Evolutionary conservation across 2,113 vertebrate species (phyloP).

Genomic region (Myocastor coypus): DNA sequence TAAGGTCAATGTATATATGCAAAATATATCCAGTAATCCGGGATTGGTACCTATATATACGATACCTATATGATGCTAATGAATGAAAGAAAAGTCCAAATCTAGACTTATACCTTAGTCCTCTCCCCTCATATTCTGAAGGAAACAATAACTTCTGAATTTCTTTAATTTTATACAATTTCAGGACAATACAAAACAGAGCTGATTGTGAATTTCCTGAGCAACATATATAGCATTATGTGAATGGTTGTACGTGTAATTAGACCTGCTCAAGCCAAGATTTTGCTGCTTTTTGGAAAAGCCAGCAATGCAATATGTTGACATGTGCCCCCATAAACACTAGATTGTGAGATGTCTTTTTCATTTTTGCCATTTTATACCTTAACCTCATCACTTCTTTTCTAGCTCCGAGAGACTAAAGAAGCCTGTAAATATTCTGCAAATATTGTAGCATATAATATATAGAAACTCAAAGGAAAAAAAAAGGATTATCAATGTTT

Average conservation of each 20-base stretch:
- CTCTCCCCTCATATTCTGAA: background rate
- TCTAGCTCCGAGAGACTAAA: background rate
- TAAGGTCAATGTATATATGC: background rate
- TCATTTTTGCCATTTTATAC: background rate
- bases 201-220: slow-evolving; percentile 25
- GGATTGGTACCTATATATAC: background rate
- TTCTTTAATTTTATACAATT: slow-evolving; percentile 38
- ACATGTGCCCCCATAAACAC: background rate
- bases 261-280: background rate
- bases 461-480: background rate
- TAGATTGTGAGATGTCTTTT: background rate
- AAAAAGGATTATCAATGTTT: background rate
- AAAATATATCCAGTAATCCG: background rate
- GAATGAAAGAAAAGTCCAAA: background rate
- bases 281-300: slow-evolving; percentile 49
- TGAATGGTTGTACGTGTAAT: background rate
- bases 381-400: background rate
- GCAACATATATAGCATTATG: background rate
- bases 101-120: background rate
- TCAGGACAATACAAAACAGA: background rate
- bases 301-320: background rate
- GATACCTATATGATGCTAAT: background rate
- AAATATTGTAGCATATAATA: background rate
- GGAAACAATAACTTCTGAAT: slow-evolving; percentile 43
- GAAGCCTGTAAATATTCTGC: background rate